phyloP scores from a whole-genome alignment of 2,797 vertebrate species.

The Pogonophryne albipinna region DNA sequence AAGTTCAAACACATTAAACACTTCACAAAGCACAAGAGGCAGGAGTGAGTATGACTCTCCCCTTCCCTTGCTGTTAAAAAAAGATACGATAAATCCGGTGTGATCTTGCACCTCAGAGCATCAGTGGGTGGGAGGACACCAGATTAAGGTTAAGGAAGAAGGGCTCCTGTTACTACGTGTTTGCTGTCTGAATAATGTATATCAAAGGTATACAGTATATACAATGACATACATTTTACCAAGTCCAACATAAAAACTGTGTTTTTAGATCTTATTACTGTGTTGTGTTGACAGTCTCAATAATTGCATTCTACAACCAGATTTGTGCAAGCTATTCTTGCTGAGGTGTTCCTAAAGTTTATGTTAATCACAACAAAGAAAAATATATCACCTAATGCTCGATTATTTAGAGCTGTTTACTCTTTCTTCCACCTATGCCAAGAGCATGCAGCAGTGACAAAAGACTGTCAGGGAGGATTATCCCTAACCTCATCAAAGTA shows the following conservation, averaged over 20 bases:
- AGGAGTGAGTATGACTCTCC: background rate
- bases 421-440: conserved; percentile 3
- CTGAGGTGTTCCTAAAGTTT: background rate
- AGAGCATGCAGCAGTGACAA: conserved; percentile 19
- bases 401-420: conserved; percentile 1
- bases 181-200: background rate
- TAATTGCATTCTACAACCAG: background rate
- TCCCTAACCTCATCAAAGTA: conserved; percentile 14
- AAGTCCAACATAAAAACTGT: background rate
- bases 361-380: background rate
- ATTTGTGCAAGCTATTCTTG: background rate
- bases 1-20: background rate
- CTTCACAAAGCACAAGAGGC: background rate
- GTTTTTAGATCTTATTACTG: background rate
- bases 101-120: background rate
- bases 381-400: background rate
- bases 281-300: background rate
- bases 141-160: no score
- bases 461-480: conserved; percentile 18
- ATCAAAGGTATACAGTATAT: background rate
- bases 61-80: background rate
- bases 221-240: background rate
- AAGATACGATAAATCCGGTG: background rate
- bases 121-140: background rate
- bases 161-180: background rate